phyloP scores from a whole-genome alignment of 2,888 invertebrate species.

The Melanophora roralis region DNA sequence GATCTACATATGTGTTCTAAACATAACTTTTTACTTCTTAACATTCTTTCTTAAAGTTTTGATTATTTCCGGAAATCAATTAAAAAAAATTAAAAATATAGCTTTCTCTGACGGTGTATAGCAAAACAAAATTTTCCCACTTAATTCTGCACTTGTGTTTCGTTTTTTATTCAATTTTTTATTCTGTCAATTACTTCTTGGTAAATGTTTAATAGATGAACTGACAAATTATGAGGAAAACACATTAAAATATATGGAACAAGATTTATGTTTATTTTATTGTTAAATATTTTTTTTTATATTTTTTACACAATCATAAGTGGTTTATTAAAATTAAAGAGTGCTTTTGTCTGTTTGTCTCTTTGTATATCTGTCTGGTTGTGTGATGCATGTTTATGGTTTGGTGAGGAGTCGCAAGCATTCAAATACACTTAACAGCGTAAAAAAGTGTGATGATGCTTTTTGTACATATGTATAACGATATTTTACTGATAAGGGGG shows the following conservation, averaged over 20 bases:
- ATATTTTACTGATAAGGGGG: no score
- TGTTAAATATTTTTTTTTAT: slow-evolving; percentile 13
- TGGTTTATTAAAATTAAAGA: not conserved
- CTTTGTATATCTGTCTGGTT: no score
- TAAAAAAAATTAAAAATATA: no score
- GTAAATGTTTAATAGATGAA: slow-evolving; percentile 23
- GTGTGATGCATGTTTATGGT: not conserved
- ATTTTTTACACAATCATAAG: not conserved
- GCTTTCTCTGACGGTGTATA: not conserved
- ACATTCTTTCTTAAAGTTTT: no score
- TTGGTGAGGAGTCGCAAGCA: not conserved
- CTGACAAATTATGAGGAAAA: slow-evolving; percentile 38
- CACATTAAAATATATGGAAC: not conserved
- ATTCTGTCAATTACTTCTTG: slow-evolving; percentile 31
- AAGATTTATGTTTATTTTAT: slow-evolving; percentile 27
- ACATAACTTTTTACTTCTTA: no score
- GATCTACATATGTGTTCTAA: no score
- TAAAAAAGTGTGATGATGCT: no score
- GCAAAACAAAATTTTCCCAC: not conserved
- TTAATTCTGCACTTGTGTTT: not conserved
- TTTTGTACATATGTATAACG: no score
- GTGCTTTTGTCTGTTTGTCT: no score
- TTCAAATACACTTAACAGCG: no score
- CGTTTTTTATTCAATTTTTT: no score
- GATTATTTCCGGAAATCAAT: no score